Evolutionary conservation across 2,113 vertebrate genomes (phyloP).

Genomic region (Sarotherodon lohbergeri): DNA sequence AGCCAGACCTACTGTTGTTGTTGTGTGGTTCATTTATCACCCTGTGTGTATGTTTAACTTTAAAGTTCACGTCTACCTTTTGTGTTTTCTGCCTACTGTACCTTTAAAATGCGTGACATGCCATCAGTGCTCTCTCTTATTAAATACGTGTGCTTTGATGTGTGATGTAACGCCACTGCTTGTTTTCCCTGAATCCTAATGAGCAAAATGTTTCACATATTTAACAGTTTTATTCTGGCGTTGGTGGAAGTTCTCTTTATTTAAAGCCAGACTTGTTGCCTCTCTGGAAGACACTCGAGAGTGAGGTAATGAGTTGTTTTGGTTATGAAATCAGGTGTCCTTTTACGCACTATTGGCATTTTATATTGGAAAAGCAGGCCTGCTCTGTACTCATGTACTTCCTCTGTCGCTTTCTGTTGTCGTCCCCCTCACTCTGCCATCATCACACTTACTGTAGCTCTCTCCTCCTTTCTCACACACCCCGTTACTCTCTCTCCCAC

Average conservation of each 20-base stretch:
- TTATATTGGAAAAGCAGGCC: not conserved
- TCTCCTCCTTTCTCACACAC: conserved; percentile 24
- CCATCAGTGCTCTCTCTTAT: not conserved
- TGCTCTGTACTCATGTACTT: conserved; percentile 2
- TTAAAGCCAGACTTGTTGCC: not conserved
- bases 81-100: not conserved
- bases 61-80: not conserved
- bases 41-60: accelerated
- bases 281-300: not conserved
- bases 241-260: not conserved
- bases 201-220: not conserved
- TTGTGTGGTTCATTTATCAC: not conserved
- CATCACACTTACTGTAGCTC: conserved; percentile 39
- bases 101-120: not conserved
- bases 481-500: conserved; percentile 36
- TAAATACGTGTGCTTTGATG: not conserved
- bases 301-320: not conserved
- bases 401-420: conserved; percentile 21
- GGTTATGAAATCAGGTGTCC: not conserved
- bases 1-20: not conserved
- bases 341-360: not conserved
- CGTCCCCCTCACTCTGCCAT: conserved; percentile 50
- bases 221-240: not conserved
- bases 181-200: not conserved
- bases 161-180: not conserved